phyloP scores from a whole-genome alignment of 2,888 invertebrate genomes.

The Agrilus biguttatus region DNA sequence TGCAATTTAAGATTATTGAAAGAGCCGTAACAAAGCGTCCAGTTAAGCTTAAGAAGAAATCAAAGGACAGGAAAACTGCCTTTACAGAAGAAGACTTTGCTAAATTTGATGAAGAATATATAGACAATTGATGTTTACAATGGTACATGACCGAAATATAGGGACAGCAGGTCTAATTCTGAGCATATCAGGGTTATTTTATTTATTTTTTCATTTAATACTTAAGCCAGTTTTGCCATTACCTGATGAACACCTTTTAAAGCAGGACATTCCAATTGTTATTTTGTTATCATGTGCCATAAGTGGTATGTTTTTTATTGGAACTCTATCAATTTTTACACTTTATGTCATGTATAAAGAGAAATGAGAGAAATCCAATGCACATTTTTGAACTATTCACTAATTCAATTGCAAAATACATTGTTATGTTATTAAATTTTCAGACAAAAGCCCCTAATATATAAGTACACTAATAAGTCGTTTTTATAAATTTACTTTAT shows the following conservation, averaged over 20 bases:
- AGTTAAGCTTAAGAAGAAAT: conserved; percentile 29
- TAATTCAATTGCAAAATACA: conserved; percentile 1
- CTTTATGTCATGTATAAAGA: conserved; percentile 16
- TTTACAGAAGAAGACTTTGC: conserved; percentile 58
- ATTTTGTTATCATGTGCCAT: conserved; percentile 20
- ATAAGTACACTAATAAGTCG: neutral
- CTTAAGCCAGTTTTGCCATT: conserved; percentile 24
- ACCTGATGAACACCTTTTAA: conserved; percentile 15
- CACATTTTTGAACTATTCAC: too few species aligned
- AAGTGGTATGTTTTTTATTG: conserved; percentile 22
- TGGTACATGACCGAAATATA: conserved; percentile 7
- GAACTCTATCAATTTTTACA: conserved; percentile 21
- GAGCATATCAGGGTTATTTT: conserved; percentile 15
- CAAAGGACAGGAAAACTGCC: conserved; percentile 38
- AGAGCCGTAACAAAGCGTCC: conserved; percentile 39
- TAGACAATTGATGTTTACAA: conserved; percentile 30
- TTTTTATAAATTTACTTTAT: neutral
- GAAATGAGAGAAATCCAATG: conserved; percentile 5
- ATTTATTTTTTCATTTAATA: conserved; percentile 21
- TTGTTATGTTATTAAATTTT: too few species aligned
- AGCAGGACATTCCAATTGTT: conserved; percentile 15
- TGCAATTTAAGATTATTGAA: conserved; percentile 36
- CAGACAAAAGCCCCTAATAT: too few species aligned
- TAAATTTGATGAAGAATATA: conserved; percentile 50
- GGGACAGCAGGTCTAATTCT: conserved; percentile 16